These are phyloP conservation scores for Callinectes sapidus DNA, from an alignment of 2,888 invertebrate genomes.

Conservation along the genomic window DNA sequence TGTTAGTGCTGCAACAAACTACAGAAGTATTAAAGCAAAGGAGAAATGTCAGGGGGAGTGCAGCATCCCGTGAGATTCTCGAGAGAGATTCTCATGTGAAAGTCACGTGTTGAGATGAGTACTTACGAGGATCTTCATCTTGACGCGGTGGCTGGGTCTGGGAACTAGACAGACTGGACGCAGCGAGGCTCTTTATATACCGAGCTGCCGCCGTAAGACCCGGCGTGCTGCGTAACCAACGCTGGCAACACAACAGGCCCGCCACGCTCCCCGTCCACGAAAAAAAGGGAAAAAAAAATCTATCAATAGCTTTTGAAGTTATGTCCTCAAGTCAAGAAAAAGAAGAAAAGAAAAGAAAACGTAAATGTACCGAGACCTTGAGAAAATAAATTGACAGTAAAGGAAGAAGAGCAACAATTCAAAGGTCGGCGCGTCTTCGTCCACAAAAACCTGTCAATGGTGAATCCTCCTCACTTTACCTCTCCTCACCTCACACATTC, in stretches of 20 bases:
- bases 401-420: neutral
- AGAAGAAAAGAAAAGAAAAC: neutral
- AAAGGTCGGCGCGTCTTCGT: neutral
- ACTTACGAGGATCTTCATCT: constrained; percentile 29
- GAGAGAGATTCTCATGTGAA: neutral
- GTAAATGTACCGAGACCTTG: neutral
- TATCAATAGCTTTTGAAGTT: neutral
- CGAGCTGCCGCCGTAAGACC: neutral
- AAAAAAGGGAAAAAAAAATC: neutral
- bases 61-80: neutral
- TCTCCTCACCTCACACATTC: too few species aligned
- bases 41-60: neutral
- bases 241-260: neutral
- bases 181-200: neutral
- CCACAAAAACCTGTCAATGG: neutral
- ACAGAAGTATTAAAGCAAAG: neutral
- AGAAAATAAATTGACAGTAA: neutral
- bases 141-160: neutral
- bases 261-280: neutral
- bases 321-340: neutral
- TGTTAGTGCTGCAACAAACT: neutral
- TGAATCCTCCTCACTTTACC: neutral
- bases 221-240: neutral
- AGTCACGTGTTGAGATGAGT: neutral
- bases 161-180: neutral